Evolutionary conservation across 2,113 vertebrate genomes (phyloP).

Genomic region (Stomatorhinus ivindoensis): DNA sequence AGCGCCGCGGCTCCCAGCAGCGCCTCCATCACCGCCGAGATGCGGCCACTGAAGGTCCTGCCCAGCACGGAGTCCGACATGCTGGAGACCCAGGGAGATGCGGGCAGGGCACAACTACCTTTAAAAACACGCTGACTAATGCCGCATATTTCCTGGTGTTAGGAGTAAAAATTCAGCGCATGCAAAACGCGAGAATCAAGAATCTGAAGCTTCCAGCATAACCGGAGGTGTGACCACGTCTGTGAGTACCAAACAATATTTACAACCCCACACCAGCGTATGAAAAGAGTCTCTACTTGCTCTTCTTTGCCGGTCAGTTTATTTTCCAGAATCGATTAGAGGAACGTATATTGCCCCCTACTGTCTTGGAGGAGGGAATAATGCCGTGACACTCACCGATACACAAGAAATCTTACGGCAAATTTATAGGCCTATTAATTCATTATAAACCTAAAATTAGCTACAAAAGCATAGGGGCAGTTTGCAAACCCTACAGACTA

Average conservation of each 20-base stretch:
- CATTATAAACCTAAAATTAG: neutral
- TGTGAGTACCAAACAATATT: neutral
- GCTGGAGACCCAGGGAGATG: neutral
- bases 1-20: constrained; percentile 32
- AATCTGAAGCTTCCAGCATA: neutral
- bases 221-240: neutral
- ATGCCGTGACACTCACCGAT: neutral
- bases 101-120: neutral
- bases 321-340: neutral
- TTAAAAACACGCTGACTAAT: neutral
- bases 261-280: neutral
- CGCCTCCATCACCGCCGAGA: constrained; percentile 43
- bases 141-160: neutral
- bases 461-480: neutral
- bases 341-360: neutral
- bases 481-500: neutral
- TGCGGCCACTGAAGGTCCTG: constrained; percentile 33
- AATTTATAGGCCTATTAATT: neutral
- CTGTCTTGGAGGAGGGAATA: neutral
- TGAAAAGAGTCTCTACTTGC: neutral
- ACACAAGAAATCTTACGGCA: neutral
- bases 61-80: constrained; percentile 41
- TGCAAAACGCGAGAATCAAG: neutral
- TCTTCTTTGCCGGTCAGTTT: neutral
- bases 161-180: neutral